phyloP scores from a whole-genome alignment of 2,113 vertebrate genomes.

The Cephalopholis sonnerati region DNA sequence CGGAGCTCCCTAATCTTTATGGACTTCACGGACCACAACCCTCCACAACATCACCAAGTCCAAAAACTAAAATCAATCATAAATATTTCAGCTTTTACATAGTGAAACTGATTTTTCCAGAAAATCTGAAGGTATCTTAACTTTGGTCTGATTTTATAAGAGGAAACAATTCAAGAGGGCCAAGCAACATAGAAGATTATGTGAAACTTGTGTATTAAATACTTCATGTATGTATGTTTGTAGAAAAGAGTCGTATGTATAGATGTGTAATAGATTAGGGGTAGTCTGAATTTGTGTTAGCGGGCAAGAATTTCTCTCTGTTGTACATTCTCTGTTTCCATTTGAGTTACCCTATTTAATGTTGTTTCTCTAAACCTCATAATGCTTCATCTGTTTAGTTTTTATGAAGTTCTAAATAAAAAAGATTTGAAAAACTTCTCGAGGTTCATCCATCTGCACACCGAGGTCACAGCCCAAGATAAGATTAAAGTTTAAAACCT shows the following conservation, averaged over 20 bases:
- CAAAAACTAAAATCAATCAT: conserved; percentile 19
- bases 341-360: conserved; percentile 71
- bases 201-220: conserved; percentile 56
- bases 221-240: conserved; percentile 62
- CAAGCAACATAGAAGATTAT: conserved; percentile 22
- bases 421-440: conserved; percentile 38
- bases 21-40: conserved; percentile 30
- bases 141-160: conserved; percentile 21
- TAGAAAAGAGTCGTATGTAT: conserved; percentile 68
- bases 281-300: conserved; percentile 58
- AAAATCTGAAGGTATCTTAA: conserved; percentile 36
- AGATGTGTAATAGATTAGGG: conserved; percentile 70
- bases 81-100: conserved; percentile 29
- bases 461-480: conserved; percentile 6
- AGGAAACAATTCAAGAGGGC: conserved; percentile 8
- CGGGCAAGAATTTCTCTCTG: conserved; percentile 51
- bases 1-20: conserved; percentile 1
- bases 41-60: neutral
- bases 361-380: conserved; percentile 60
- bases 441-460: conserved; percentile 2
- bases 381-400: conserved; percentile 52
- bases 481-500: conserved; percentile 4
- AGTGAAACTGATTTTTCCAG: conserved; percentile 15
- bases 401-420: conserved; percentile 70
- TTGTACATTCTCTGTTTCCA: conserved; percentile 76